These are phyloP conservation scores for Cephus pulcher DNA, from an alignment of 2,888 invertebrate species.

Conservation along the genomic window DNA sequence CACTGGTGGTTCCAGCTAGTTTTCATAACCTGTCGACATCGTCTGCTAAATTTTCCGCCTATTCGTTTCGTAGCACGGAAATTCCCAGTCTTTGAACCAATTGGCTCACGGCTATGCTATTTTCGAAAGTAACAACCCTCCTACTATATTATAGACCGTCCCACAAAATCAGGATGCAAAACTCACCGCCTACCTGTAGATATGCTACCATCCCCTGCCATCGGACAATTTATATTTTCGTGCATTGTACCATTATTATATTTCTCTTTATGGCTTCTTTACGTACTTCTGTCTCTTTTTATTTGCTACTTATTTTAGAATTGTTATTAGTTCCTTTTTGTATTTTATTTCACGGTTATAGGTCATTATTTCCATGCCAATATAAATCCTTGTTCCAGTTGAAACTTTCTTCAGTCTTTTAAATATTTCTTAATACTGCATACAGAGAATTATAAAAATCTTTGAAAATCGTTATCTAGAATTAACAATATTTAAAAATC, in stretches of 20 bases:
- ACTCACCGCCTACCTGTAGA: neutral
- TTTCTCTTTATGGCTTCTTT: neutral
- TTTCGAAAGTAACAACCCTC: constrained; percentile 1
- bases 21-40: constrained; percentile 48
- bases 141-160: neutral
- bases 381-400: neutral
- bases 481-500: neutral
- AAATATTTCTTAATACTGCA: neutral
- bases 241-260: neutral
- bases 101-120: neutral
- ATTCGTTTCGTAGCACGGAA: neutral
- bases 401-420: neutral
- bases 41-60: constrained; percentile 34
- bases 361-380: neutral
- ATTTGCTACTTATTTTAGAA: neutral
- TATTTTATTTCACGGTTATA: neutral
- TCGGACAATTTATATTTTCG: neutral
- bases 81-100: neutral
- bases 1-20: constrained; percentile 47
- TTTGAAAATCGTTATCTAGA: neutral
- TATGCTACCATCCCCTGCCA: neutral
- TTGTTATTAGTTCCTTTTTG: neutral
- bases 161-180: neutral
- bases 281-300: neutral
- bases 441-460: neutral